Evolutionary conservation across 2,888 invertebrate genomes (phyloP).

Genomic region (Beris morrisii): DNA sequence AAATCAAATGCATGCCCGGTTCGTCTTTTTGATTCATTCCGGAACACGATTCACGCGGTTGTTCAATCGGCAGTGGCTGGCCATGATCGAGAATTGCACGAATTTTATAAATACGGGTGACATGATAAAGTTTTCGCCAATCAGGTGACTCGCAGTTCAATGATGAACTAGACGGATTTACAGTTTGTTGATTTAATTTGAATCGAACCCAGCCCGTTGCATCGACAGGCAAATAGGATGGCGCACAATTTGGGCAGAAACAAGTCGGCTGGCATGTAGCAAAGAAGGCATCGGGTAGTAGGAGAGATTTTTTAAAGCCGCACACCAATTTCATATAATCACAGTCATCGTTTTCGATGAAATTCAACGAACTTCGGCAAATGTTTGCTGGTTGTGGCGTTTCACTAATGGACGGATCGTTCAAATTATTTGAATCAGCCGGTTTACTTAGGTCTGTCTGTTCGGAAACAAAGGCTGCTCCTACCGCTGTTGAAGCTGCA

Average conservation of each 20-base stretch:
- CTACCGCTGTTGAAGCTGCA: background rate
- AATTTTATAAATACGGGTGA: constrained; percentile 56
- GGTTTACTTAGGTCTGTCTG: background rate
- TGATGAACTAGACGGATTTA: constrained; percentile 45
- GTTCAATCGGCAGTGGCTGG: constrained; percentile 53
- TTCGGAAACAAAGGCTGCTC: background rate
- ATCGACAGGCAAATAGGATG: constrained; percentile 35
- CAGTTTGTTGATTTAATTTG: constrained; percentile 53
- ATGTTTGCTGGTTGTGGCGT: constrained; percentile 8
- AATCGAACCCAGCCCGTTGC: constrained; percentile 53
- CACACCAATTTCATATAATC: constrained; percentile 54
- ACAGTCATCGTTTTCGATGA: constrained; percentile 46
- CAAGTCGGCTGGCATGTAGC: constrained; percentile 49
- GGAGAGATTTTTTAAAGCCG: constrained; percentile 52
- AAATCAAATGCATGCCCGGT: constrained; percentile 52
- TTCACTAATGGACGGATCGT: constrained; percentile 41
- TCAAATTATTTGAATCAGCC: constrained; percentile 11
- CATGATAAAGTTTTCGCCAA: constrained; percentile 54
- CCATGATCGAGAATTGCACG: constrained; percentile 55
- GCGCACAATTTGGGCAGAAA: constrained; percentile 51
- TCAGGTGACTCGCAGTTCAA: constrained; percentile 44
- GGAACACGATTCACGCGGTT: constrained; percentile 47
- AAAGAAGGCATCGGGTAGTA: constrained; percentile 55
- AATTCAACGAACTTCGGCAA: too few relatives aligned
- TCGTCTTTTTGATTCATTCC: constrained; percentile 51